phyloP scores from a whole-genome alignment of 2,113 vertebrate genomes.

The Columba livia region DNA sequence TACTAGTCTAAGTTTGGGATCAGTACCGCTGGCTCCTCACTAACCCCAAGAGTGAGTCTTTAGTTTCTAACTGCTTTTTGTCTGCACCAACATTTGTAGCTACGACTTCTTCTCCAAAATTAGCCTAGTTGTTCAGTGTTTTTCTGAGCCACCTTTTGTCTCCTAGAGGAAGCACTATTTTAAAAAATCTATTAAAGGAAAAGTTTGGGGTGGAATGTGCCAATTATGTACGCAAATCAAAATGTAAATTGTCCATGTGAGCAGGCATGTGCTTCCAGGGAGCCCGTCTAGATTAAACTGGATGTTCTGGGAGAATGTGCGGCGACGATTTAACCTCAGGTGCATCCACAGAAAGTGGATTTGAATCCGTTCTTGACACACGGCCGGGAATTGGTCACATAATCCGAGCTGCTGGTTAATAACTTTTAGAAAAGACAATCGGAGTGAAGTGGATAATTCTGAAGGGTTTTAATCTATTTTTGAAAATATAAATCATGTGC shows the following conservation, averaged over 20 bases:
- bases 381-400: rapidly evolving
- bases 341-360: not conserved
- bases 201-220: not conserved
- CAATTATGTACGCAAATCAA: not conserved
- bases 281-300: not conserved
- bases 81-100: not conserved
- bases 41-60: not conserved
- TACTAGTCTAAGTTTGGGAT: not conserved
- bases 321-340: not conserved
- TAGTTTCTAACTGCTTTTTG: not conserved
- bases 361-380: not conserved
- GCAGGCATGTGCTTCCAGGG: not conserved
- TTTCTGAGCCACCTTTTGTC: not conserved
- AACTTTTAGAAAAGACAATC: not conserved
- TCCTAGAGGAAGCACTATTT: not conserved
- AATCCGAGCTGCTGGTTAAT: not conserved
- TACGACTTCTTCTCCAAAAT: not conserved
- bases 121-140: not conserved
- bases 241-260: not conserved
- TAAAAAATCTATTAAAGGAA: not conserved
- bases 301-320: not conserved
- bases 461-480: not conserved
- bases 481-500: not conserved
- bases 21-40: not conserved
- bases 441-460: not conserved